Percentiles rank a stretch among this genome's conserved stretches.
Conservation (phyloP, 2,888 invertebrate species). For the Orchesellides sinensis region DNA sequence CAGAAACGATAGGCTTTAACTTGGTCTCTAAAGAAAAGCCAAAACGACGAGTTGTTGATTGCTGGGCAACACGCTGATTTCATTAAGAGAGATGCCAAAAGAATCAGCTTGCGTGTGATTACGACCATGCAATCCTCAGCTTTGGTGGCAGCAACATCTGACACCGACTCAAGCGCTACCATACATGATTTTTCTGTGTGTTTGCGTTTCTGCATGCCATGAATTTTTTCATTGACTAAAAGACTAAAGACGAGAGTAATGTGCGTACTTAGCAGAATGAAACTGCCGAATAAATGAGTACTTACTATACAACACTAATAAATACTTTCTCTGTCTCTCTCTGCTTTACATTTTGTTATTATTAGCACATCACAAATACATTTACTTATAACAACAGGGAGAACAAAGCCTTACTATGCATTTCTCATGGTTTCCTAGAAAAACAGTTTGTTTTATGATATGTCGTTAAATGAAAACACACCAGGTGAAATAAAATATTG, state of each 20-base stretch:
- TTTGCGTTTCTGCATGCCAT: too few relatives aligned
- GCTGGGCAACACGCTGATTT: conserved; percentile 72
- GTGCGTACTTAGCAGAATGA: conserved; percentile 36
- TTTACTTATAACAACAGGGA: too few relatives aligned
- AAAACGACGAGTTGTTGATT: conserved; percentile 51
- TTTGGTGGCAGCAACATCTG: conserved; percentile 73
- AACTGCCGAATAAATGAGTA: conserved; percentile 37
- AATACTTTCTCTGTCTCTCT: background rate
- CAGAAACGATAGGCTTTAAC: too few relatives aligned
- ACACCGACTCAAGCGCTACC: conserved; percentile 65
- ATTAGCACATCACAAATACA: background rate
- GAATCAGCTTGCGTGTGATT: conserved; percentile 75
- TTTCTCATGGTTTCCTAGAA: conserved; percentile 45
- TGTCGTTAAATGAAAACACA: conserved; percentile 46
- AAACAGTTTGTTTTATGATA: conserved; percentile 44
- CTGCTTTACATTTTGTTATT: background rate
- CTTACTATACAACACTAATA: background rate
- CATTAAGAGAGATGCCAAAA: conserved; percentile 74
- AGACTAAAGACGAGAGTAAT: too few relatives aligned
- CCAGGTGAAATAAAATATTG: conserved; percentile 34
- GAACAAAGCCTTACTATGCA: background rate
- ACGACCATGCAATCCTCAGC: conserved; percentile 72
- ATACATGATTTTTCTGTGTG: background rate
- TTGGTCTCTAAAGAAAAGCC: too few relatives aligned
- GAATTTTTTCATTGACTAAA: background rate